Evolutionary conservation across 2,113 vertebrate genomes (phyloP), one percentile per base, ranked within the genome.

Genomic region (Dipodomys spectabilis): DNA sequence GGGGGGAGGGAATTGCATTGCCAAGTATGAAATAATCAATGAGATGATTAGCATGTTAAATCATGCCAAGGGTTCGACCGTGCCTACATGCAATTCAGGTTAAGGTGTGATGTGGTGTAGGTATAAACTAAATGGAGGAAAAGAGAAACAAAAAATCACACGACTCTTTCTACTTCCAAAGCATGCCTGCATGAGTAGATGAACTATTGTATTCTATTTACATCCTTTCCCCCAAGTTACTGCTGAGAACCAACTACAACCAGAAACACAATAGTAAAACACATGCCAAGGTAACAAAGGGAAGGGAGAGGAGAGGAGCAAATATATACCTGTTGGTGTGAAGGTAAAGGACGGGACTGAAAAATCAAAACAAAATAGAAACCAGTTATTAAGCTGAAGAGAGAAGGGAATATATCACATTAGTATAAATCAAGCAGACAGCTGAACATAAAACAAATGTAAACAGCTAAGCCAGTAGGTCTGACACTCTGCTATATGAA

Each of bases 301-400:
- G 92, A 53, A 82, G 73, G 87, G 82, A 91, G 96, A 96, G 97
- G 97, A 97, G 97, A 98, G 98, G 98, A 98, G 98, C 98, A 98
- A 98, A 98, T 98, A 98, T 98, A 97, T 99, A 99, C 99, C 99
- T 98, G 99, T 99, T 97, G 99, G 99, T 97, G 99, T 99, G 98
- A 99, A 99, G 97, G 99, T 99, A 98, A 99, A 99, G 96, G 99
- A 99, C 93, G 99, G 99, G 97, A 99, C 99, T 99, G 99, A 98
- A 98, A 98, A 98, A 98, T 98, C 98, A 98, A 98, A 98, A 98
- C 97, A 98, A 98, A 98, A 98, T 96, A 98, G 95, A 98, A 98
- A 98, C 97, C 98, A 96, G 98, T 98, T 98, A 99, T 98, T 98
- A 98, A 98, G 98, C 97, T 98, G 98, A 98, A 98, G 98, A 98